Evolutionary conservation across 2,113 vertebrate genomes (phyloP).

Genomic region (Vimba vimba): DNA sequence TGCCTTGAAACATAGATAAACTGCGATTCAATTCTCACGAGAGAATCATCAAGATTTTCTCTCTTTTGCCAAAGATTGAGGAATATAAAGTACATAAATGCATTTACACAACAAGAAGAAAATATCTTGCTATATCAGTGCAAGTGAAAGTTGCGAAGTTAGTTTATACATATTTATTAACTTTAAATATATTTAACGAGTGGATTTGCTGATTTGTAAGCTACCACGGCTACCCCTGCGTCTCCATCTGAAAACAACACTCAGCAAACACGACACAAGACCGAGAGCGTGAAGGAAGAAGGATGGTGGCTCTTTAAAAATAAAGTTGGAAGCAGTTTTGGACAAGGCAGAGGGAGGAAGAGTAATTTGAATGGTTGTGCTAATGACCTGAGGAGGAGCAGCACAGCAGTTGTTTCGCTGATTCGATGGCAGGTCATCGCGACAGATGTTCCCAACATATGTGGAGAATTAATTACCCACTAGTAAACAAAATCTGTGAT

Average conservation of each 20-base stretch:
- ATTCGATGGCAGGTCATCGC: constrained; percentile 94
- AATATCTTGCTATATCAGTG: too few species aligned
- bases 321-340: constrained; percentile 61
- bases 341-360: constrained; percentile 68
- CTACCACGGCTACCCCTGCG: background rate
- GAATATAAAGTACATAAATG: too few species aligned
- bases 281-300: constrained; percentile 15
- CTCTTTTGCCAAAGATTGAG: too few species aligned
- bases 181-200: background rate
- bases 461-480: constrained; percentile 99
- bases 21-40: too few species aligned
- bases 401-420: constrained; percentile 92
- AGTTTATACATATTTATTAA: too few species aligned
- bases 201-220: background rate
- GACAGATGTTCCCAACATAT: constrained; percentile 99
- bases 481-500: constrained; percentile 99
- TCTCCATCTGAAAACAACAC: constrained; percentile 18
- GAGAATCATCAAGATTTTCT: too few species aligned
- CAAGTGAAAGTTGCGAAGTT: too few species aligned
- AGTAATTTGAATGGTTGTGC: constrained; percentile 79
- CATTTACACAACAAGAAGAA: too few species aligned
- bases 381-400: constrained; percentile 90
- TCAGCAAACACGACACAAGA: background rate
- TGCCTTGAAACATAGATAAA: too few species aligned
- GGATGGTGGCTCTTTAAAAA: constrained; percentile 51